A percentile compares a stretch with the other conserved stretches of the same genome.
Evolutionary conservation across 2,888 invertebrate species (phyloP).

Genomic region (Lochmaea capreae): DNA sequence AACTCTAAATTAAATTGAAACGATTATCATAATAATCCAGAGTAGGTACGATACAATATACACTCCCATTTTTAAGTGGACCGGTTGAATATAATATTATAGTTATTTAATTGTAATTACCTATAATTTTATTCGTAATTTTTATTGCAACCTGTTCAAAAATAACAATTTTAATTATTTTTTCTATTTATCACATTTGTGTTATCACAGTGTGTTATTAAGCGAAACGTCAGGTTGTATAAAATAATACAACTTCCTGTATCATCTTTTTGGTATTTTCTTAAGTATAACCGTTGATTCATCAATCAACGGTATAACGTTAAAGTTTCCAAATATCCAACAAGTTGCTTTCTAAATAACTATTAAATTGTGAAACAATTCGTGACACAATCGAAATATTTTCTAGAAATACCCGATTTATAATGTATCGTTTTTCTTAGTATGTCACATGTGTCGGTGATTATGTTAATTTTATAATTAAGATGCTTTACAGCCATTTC

Average conservation of each 20-base stretch:
- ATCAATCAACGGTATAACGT: no score
- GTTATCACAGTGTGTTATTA: no score
- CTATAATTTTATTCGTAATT: neutral
- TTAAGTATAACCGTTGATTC: no score
- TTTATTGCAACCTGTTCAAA: neutral
- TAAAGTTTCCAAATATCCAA: neutral
- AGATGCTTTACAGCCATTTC: neutral
- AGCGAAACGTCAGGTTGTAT: no score
- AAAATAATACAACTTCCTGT: no score
- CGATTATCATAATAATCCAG: neutral
- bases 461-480: slow-evolving; percentile 18
- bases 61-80: neutral
- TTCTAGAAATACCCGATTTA: neutral
- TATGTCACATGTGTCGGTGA: slow-evolving; percentile 14
- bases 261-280: no score
- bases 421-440: neutral
- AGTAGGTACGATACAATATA: neutral
- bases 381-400: neutral
- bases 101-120: neutral
- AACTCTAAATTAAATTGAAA: neutral
- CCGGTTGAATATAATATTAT: neutral
- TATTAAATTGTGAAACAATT: neutral
- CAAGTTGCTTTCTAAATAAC: neutral
- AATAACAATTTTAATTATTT: neutral
- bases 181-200: no score